Evolutionary conservation across 2,888 invertebrate genomes (phyloP), one percentile per base, ranked within the genome.

Genomic region (Hypolimnas misippus): DNA sequence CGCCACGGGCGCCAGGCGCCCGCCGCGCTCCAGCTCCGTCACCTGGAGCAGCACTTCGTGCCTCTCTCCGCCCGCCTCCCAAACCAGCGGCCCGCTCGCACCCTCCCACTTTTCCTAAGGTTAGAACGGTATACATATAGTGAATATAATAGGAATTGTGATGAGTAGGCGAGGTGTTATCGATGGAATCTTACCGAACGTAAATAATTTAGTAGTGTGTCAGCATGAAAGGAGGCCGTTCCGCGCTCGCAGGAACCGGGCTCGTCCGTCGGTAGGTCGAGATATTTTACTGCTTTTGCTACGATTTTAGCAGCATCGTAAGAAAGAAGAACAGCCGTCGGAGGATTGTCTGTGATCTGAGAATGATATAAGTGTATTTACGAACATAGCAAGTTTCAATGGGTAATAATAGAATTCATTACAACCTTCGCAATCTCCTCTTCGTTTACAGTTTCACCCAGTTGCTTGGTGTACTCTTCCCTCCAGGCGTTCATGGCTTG

Each of bases 171-270:
- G n/a, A n/a, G n/a, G n/a, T n/a, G n/a, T n/a, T n/a, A n/a, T n/a
- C 5, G n/a, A 21, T 21, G n/a, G 1, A 3, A 10, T 67, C 76
- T 72, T 35, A 78, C 86, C 67, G 89, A 87, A 63, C 89, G 86
- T 56, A 90, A 66, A 67, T 86, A 89, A 76, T 90, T 90, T 51
- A 90, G 83, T 66, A 90, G 75, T 6, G 90, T 86, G 74, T 87
- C 88, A 1, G 89, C 89, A 71, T 90, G 88, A 75, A 87, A 84
- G 60, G 85, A 83, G 38, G 82, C 84, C 31, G 67, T 66, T 52
- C 87, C 87, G 35, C 19, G 16, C 3, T 53, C 69, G 74, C 89
- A 88, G 70, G 76, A 74, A 50, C 79, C 82, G 59, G 68, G 50
- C 10, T 68, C 65, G 10, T 67, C 71, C 29, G 57, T 49, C 10